Evolutionary conservation across 2,888 invertebrate species (phyloP).

Genomic region (Xanthorhoe designata): DNA sequence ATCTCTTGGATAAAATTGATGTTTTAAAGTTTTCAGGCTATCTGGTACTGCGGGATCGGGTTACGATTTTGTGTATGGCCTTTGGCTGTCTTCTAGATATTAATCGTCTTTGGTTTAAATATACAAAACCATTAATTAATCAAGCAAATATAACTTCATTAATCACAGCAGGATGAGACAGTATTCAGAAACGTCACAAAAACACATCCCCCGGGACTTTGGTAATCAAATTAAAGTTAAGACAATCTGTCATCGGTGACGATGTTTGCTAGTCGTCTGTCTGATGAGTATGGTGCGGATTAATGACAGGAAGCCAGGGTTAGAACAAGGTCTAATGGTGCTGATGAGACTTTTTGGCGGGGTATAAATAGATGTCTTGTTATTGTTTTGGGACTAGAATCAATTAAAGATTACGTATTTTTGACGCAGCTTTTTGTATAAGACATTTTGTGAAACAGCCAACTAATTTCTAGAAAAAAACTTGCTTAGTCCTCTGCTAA

Average conservation of each 20-base stretch:
- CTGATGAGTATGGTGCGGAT: conserved; percentile 50
- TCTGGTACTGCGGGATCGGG: too few species aligned
- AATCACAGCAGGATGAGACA: conserved; percentile 41
- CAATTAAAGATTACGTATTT: not conserved
- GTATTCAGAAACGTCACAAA: conserved; percentile 43
- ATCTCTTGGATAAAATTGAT: too few species aligned
- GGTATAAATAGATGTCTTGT: conserved; percentile 5
- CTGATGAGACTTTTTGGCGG: conserved; percentile 15
- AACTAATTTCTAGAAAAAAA: too few species aligned
- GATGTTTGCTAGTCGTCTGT: conserved; percentile 41
- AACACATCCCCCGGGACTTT: conserved; percentile 39
- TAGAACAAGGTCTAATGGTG: conserved; percentile 31
- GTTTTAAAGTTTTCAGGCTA: too few species aligned
- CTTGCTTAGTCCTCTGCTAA: too few species aligned
- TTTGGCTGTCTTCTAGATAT: too few species aligned
- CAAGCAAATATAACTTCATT: conserved; percentile 37
- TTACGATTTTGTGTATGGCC: too few species aligned
- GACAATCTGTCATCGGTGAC: conserved; percentile 71
- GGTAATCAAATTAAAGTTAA: conserved; percentile 72
- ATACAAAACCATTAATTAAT: conserved; percentile 36
- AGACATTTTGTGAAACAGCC: too few species aligned
- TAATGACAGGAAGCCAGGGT: conserved; percentile 62
- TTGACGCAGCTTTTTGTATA: too few species aligned
- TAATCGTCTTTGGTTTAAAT: too few species aligned
- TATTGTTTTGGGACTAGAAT: not conserved